Conservation (phyloP, 2,797 vertebrate species). For the Tangara arthus region DNA sequence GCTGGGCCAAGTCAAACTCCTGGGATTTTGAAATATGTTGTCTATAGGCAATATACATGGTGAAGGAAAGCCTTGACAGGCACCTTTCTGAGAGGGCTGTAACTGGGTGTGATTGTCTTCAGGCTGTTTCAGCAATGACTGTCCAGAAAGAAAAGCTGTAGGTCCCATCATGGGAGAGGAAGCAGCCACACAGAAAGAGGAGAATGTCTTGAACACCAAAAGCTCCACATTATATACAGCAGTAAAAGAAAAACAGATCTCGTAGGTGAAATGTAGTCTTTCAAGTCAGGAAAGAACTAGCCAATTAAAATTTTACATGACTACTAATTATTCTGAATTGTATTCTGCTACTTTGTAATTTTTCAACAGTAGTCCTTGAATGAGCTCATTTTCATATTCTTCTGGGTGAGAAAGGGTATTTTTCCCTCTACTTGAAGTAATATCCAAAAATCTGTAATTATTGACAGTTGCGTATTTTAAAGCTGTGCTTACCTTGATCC, state of each 20-base stretch:
- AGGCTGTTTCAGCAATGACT: neutral
- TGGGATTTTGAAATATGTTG: neutral
- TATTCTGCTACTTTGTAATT: neutral
- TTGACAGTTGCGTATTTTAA: neutral
- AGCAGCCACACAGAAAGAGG: neutral
- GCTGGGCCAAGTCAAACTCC: neutral
- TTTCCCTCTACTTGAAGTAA: neutral
- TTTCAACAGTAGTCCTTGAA: neutral
- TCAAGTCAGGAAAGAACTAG: neutral
- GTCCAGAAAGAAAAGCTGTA: neutral
- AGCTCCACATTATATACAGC: neutral
- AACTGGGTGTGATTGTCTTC: fast-evolving
- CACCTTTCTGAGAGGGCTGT: neutral
- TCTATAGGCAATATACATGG: neutral
- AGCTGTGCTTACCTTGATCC: neutral
- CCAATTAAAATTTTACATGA: neutral
- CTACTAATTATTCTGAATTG: neutral
- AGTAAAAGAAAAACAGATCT: neutral
- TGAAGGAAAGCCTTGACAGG: neutral
- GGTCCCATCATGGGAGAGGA: fast-evolving
- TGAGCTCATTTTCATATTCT: neutral
- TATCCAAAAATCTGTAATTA: neutral
- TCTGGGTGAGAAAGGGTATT: neutral
- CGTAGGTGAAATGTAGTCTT: neutral
- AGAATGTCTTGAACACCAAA: neutral